A percentile compares a stretch with the other conserved stretches of the same genome.
phyloP scores from a whole-genome alignment of 2,797 vertebrate genomes.

The Scomberomorus guttatus region DNA sequence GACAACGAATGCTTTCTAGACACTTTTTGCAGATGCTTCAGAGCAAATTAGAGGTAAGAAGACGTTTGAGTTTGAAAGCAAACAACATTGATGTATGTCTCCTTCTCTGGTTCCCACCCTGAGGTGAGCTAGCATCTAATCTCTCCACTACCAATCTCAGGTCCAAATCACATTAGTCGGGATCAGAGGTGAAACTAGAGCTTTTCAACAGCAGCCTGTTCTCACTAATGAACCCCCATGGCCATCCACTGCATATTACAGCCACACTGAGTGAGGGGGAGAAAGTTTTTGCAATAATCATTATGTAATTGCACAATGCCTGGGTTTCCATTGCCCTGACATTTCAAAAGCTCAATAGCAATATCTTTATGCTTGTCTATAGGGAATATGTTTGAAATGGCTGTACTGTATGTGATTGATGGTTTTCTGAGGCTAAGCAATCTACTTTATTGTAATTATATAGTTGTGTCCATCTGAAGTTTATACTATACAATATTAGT shows the following conservation, averaged over 20 bases:
- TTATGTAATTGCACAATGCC: conserved; percentile 85
- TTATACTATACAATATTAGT: conserved; percentile 66
- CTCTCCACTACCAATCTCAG: conserved; percentile 85
- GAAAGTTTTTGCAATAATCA: conserved; percentile 86
- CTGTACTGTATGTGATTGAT: conserved; percentile 80
- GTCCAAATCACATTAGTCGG: conserved; percentile 89
- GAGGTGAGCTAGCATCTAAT: conserved; percentile 86
- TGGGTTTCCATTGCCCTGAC: conserved; percentile 86
- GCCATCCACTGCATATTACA: conserved; percentile 87
- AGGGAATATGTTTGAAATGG: conserved; percentile 80
- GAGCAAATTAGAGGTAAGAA: conserved; percentile 78
- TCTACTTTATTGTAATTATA: conserved; percentile 81
- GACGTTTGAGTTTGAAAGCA: conserved; percentile 81
- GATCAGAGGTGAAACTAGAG: conserved; percentile 89
- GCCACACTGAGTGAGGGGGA: conserved; percentile 83
- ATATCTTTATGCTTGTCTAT: conserved; percentile 84
- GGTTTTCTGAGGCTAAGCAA: conserved; percentile 79
- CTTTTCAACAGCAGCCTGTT: conserved; percentile 86
- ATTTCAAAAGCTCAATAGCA: conserved; percentile 86
- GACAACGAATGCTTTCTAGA: conserved; percentile 57
- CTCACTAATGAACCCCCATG: conserved; percentile 87
- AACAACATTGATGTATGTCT: conserved; percentile 86
- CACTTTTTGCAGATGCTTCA: conserved; percentile 70
- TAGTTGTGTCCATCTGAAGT: conserved; percentile 74
- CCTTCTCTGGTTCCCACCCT: conserved; percentile 84